Base-by-base conservation (phyloP, 2,888 invertebrate genomes). In the Parthenolecanium corni region DNA sequence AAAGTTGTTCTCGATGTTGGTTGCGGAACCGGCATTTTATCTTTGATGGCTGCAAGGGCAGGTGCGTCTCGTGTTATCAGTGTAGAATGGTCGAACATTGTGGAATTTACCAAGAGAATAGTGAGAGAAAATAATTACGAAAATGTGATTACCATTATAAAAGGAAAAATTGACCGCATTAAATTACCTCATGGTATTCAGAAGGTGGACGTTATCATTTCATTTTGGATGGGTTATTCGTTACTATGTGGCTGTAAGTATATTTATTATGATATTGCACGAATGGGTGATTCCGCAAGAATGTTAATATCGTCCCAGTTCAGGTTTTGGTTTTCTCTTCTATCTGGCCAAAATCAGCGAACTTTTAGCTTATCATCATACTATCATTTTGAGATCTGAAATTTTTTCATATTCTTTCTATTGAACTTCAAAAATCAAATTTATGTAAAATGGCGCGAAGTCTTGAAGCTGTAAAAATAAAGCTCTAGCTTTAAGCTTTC, bases 11-110 rank as follows among this genome's bases (percentile, higher is more conserved):
- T 61, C 20, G 61, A 61, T 24, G 51, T 61, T 11, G 49, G 61
- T 1, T 61, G 61, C 12, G 61, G 61, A 16, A 61, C 49, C 3
- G 61, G 61, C 6, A 49, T 61, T 5, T 36, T 61, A 1, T 61
- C 61, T 5, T 31, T 61, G 61, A 16, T 61, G n/a, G 61, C 61
- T 23, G 51, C 51, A 2, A 21, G 38, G 51, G 61, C 61, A 2
- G 61, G 61, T 49, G 61, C 61, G 36, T 31, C 49, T 16, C 51
- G 23, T 31, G 61, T 61, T 6, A 61, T 61, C 31, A 40, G 61
- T n/a, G 36, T 61, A 1, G 61, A 61, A 23, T 61, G 61, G 61
- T 51, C 49, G 2, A 49, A 25, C 38, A 61, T 61, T 6, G 61
- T 24, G 0, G 51, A 51, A 9, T 49, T 23, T 21, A 16, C 61